These are phyloP conservation scores for Loriculus beryllinus DNA, from an alignment of 2,797 vertebrate genomes.

Conservation along the genomic window DNA sequence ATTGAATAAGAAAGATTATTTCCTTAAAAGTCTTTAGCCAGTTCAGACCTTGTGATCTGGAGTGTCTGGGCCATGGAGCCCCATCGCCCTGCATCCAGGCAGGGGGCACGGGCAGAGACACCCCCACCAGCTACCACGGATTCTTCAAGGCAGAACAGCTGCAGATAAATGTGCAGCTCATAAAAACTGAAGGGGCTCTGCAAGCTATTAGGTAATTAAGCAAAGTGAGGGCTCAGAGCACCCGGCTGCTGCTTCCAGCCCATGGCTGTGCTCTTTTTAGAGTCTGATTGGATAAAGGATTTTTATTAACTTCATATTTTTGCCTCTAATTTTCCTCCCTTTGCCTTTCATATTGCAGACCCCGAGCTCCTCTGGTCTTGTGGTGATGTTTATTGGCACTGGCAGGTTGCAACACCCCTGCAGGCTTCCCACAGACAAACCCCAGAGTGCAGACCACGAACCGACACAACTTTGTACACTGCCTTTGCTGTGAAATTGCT, in stretches of 20 bases:
- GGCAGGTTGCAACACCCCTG: conserved; percentile 65
- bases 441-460: conserved; percentile 60
- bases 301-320: conserved; percentile 80
- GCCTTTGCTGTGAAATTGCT: conserved; percentile 62
- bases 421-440: conserved; percentile 67
- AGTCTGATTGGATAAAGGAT: conserved; percentile 73
- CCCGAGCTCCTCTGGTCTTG: conserved; percentile 48
- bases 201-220: conserved; percentile 72
- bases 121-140: not conserved
- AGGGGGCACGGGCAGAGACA: not conserved
- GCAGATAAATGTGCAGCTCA: conserved; percentile 62
- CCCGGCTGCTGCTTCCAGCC: conserved; percentile 36
- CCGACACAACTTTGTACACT: conserved; percentile 17
- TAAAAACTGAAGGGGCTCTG: conserved; percentile 68
- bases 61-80: not conserved
- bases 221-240: conserved; percentile 51
- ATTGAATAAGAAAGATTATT: not conserved
- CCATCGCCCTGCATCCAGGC: not conserved
- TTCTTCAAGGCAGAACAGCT: conserved; percentile 43
- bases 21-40: not conserved
- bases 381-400: conserved; percentile 68
- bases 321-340: conserved; percentile 69
- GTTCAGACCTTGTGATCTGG: not conserved
- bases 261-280: conserved; percentile 43
- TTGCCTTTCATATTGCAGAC: conserved; percentile 67